Percentiles rank a stretch among this genome's conserved stretches.
Conservation (phyloP, 2,113 vertebrate genomes). For the Odobenus rosmarus region DNA sequence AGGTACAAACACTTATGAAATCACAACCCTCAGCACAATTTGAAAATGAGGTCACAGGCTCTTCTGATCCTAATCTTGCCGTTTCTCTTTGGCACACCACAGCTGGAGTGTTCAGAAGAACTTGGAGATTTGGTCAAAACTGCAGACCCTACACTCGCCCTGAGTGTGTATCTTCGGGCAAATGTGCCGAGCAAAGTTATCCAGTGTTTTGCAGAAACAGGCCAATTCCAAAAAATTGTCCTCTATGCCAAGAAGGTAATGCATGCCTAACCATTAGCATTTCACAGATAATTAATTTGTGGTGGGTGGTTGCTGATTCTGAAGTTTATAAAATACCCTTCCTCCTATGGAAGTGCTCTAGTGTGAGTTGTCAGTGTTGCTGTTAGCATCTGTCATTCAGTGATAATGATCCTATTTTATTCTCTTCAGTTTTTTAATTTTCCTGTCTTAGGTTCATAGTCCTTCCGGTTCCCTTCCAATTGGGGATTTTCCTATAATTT, state of each 20-base stretch:
- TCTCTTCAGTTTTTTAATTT: background rate
- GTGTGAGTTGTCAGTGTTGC: background rate
- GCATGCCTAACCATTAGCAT: background rate
- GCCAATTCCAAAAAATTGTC: conserved; percentile 96
- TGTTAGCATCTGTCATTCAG: background rate
- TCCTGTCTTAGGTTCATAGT: background rate
- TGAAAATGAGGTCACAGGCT: background rate
- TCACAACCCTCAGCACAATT: background rate
- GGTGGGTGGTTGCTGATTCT: background rate
- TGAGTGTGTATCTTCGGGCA: conserved; percentile 95
- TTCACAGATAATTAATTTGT: background rate
- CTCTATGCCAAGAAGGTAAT: conserved; percentile 96
- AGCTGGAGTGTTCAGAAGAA: conserved; percentile 96
- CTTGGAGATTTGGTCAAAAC: conserved; percentile 94
- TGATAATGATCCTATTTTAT: background rate
- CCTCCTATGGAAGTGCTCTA: background rate
- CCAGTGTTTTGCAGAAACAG: conserved; percentile 97
- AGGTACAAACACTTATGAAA: conserved; percentile 83
- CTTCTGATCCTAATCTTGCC: background rate
- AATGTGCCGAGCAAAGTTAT: conserved; percentile 96
- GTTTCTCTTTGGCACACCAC: conserved; percentile 29
- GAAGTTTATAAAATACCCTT: background rate
- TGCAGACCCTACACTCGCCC: conserved; percentile 92
- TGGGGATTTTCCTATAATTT: background rate
- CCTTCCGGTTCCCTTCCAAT: background rate